Evolutionary conservation across 2,888 invertebrate genomes (phyloP).

Genomic region (Microplitis deprimator): DNA sequence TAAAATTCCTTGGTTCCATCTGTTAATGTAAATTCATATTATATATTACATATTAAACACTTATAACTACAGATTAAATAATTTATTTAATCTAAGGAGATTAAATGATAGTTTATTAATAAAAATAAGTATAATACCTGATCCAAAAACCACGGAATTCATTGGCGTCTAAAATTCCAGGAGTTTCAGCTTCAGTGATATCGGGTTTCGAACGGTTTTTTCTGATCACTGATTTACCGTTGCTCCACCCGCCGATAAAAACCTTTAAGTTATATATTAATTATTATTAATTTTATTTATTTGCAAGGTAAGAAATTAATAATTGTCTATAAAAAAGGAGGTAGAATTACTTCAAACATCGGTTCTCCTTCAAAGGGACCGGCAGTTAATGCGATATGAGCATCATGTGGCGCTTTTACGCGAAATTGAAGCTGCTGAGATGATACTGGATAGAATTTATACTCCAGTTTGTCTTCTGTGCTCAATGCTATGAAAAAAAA

Average conservation of each 20-base stretch:
- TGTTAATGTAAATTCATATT: slow-evolving; percentile 38
- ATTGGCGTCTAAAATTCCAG: slow-evolving; percentile 79
- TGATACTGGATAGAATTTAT: slow-evolving; percentile 83
- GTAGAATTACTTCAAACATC: slow-evolving; percentile 80
- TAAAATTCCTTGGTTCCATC: slow-evolving; percentile 68
- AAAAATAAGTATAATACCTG: slow-evolving; percentile 73
- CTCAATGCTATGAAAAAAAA: slow-evolving; percentile 77
- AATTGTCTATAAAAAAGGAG: background rate
- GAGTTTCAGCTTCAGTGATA: slow-evolving; percentile 80
- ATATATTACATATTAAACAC: too few relatives aligned
- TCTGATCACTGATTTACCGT: slow-evolving; percentile 87
- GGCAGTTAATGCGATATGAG: slow-evolving; percentile 85
- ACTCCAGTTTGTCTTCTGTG: slow-evolving; percentile 86
- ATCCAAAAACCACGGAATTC: slow-evolving; percentile 90
- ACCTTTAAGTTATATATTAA: slow-evolving; percentile 68
- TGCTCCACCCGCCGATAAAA: slow-evolving; percentile 91
- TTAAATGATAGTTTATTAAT: background rate
- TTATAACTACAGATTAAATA: too few relatives aligned
- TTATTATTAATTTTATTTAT: slow-evolving; percentile 23
- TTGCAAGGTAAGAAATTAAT: background rate
- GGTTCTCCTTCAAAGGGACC: slow-evolving; percentile 81
- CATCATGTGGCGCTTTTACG: slow-evolving; percentile 86
- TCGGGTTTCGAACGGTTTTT: slow-evolving; percentile 85
- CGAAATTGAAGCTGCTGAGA: slow-evolving; percentile 83
- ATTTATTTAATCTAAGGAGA: background rate